phyloP scores from a whole-genome alignment of 2,888 invertebrate genomes.

The Zhuqinia jingwanae region DNA sequence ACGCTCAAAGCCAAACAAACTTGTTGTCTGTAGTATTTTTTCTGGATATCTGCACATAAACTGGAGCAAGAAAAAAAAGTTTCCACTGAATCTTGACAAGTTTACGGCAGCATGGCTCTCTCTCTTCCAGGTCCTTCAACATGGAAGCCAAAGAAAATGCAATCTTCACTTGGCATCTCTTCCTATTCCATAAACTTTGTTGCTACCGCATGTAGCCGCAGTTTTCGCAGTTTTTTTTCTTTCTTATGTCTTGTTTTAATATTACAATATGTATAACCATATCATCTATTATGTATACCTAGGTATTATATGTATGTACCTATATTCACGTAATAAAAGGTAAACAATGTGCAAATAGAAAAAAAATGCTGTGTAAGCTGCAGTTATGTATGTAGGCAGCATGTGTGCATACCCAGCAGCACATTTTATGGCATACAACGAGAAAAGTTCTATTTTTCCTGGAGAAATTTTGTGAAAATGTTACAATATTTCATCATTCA shows the following conservation, averaged over 20 bases:
- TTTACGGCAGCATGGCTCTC: constrained; percentile 24
- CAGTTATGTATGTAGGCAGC: not conserved
- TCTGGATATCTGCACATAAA: constrained; percentile 26
- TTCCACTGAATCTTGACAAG: constrained; percentile 9
- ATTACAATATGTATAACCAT: not conserved
- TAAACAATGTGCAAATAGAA: constrained; percentile 5
- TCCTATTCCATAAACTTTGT: not conserved
- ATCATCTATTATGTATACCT: not conserved
- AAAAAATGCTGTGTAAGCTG: not conserved
- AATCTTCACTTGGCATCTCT: constrained; percentile 13
- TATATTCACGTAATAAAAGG: not conserved
- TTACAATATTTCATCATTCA: constrained; percentile 5
- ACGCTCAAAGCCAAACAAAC: constrained; percentile 13
- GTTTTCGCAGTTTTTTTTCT: too few relatives aligned
- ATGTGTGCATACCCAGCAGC: not conserved
- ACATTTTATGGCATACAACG: not conserved
- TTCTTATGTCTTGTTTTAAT: not conserved
- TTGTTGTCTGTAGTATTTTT: not conserved
- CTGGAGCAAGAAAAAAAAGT: constrained; percentile 6
- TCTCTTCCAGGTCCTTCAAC: not conserved
- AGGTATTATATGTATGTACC: not conserved
- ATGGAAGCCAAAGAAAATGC: constrained; percentile 3
- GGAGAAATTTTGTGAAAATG: not conserved
- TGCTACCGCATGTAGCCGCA: not conserved
- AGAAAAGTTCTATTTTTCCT: not conserved